Evolutionary conservation across 2,888 invertebrate species (phyloP).

Genomic region (Catonia carolina): DNA sequence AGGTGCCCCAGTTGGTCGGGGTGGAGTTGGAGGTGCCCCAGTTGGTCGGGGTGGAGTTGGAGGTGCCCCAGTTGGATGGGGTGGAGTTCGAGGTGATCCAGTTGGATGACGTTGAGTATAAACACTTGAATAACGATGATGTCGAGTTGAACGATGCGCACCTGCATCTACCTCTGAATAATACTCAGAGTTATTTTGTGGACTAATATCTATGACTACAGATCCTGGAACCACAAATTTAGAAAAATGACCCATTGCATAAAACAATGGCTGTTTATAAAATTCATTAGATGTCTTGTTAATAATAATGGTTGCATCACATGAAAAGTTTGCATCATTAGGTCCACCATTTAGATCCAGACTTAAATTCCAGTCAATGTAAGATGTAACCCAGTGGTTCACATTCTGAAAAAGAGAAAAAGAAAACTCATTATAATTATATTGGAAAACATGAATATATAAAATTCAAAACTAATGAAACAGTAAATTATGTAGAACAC

Average conservation of each 20-base stretch:
- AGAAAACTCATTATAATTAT: background rate
- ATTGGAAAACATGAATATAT: background rate
- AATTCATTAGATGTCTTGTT: conserved; percentile 59
- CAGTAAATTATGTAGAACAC: too few relatives aligned
- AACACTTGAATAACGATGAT: too few relatives aligned
- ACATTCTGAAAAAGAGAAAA: conserved; percentile 50
- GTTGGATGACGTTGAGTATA: too few relatives aligned
- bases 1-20: too few relatives aligned
- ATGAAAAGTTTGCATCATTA: conserved; percentile 67
- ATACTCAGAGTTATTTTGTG: too few relatives aligned
- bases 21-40: too few relatives aligned
- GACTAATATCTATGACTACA: background rate
- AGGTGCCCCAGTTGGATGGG: too few relatives aligned
- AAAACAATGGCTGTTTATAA: conserved; percentile 85
- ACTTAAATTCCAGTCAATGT: conserved; percentile 88
- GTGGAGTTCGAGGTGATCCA: too few relatives aligned
- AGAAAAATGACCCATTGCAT: conserved; percentile 73
- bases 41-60: too few relatives aligned
- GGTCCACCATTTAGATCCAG: conserved; percentile 70
- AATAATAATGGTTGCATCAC: conserved; percentile 72
- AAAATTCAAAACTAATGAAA: too few relatives aligned
- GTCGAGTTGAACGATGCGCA: too few relatives aligned
- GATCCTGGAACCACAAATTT: conserved; percentile 57
- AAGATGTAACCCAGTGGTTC: conserved; percentile 68
- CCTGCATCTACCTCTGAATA: too few relatives aligned